Evolutionary conservation across 2,797 vertebrate species (phyloP), one percentile per base, ranked within the genome.

Genomic region (Apogon talboti): DNA sequence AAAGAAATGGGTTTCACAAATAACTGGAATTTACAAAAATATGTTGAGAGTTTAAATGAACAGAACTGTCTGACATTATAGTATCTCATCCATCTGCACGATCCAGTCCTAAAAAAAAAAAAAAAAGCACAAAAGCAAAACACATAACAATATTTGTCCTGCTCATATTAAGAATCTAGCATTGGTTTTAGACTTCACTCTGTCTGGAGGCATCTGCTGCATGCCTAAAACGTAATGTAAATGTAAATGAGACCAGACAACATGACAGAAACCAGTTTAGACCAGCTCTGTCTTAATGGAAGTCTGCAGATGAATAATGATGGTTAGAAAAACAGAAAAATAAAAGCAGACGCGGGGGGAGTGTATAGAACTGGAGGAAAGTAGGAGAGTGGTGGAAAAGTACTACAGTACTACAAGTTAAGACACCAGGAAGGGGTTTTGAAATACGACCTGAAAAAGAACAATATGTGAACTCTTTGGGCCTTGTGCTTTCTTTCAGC

Each of bases 201-300:
- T 43, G 55, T 62, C 57, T 74, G 77, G 75, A 71, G 88, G 68
- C 84, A 81, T 89, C 86, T 85, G 87, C 61, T 60, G 77, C 49
- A 71, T 74, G 71, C 75, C 66, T 51, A 59, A 74, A 77, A 78
- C 35, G 18, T 81, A 86, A 90, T 86, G 86, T 84, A 85, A 90
- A 90, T 89, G 83, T 77, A 88, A 91, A 91, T 91, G 82, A 85
- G 87, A 81, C 72, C 65, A 78, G 87, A 86, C 79, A 86, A 86
- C 58, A 85, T 85, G 84, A 82, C 72, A 84, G 66, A 66, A 84
- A 78, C 82, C 81, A 81, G 85, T 83, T 86, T 56, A 78, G 67
- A 80, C 81, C 77, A 71, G 60, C 56, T 81, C 69, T 38, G 62
- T 76, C 70, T 62, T 79, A 84, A 88, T 87, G 80, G 74, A 87